phyloP scores from a whole-genome alignment of 1,140 invertebrate genomes.

The Neodiprion fabricii region DNA sequence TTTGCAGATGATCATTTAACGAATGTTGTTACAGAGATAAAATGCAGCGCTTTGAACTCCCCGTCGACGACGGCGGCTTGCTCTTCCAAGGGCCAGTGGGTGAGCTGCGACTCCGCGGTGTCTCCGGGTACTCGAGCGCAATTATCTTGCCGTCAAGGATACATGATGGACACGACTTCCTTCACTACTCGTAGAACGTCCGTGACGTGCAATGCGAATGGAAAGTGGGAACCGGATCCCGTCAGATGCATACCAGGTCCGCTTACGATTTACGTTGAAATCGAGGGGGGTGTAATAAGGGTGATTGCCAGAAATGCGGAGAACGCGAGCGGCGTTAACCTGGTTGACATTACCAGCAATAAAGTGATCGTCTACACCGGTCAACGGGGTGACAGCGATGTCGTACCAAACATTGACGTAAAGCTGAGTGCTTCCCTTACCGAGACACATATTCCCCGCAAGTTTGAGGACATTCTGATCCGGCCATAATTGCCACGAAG shows the following conservation, averaged over 20 bases:
- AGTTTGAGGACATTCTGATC: neutral
- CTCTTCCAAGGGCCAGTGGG: constrained; percentile 34
- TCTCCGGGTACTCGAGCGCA: constrained; percentile 40
- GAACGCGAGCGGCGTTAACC: constrained; percentile 19
- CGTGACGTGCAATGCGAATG: constrained; percentile 45
- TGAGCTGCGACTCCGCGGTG: constrained; percentile 35
- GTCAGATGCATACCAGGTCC: constrained; percentile 55
- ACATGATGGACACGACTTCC: constrained; percentile 36
- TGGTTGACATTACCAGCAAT: constrained; percentile 24
- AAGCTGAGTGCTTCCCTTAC: constrained; percentile 15
- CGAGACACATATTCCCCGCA: neutral
- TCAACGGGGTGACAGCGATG: neutral
- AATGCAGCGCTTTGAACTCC: constrained; percentile 40
- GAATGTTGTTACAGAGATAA: constrained; percentile 42
- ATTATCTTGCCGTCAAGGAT: constrained; percentile 43
- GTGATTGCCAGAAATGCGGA: neutral
- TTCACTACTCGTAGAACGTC: constrained; percentile 24
- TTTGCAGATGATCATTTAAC: no score
- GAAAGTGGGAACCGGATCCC: constrained; percentile 52
- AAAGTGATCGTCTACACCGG: constrained; percentile 26
- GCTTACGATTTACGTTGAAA: constrained; percentile 42
- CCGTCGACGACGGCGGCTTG: constrained; percentile 30
- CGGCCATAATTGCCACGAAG: neutral
- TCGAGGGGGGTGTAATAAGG: constrained; percentile 31
- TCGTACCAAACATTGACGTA: constrained; percentile 24